Evolutionary conservation across 2,113 vertebrate genomes (phyloP).

Genomic region (Thalassoma bifasciatum): DNA sequence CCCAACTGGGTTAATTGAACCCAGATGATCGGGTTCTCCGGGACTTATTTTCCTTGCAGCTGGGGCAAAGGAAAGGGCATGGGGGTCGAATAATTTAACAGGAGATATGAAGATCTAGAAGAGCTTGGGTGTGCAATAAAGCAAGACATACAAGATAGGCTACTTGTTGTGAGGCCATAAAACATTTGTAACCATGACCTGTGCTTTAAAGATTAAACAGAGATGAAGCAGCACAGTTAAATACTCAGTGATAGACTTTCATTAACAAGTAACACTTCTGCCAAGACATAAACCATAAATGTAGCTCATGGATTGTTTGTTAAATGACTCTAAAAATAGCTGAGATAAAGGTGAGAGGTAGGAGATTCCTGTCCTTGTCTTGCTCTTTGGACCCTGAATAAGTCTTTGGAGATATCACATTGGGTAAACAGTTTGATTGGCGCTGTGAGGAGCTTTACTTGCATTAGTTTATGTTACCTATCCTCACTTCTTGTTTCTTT

Average conservation of each 20-base stretch:
- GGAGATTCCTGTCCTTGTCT: conserved; percentile 9
- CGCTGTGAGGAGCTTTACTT: no score
- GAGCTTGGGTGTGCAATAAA: background rate
- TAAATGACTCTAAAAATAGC: background rate
- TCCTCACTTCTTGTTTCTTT: no score
- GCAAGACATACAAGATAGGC: background rate
- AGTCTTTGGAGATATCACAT: background rate
- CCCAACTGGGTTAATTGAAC: conserved; percentile 65
- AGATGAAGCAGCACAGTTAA: background rate
- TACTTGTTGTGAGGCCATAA: background rate
- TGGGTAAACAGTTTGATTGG: background rate
- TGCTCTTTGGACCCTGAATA: background rate
- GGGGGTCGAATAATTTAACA: conserved; percentile 17
- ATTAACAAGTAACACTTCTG: conserved; percentile 1
- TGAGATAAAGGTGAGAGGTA: conserved; percentile 19
- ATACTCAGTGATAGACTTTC: conserved; percentile 6
- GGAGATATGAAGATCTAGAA: background rate
- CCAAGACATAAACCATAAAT: conserved; percentile 2
- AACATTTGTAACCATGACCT: background rate
- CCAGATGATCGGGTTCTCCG: conserved; percentile 67
- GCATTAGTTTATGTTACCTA: background rate
- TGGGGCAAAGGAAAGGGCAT: conserved; percentile 12
- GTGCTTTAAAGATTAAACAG: background rate
- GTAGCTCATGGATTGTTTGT: conserved; percentile 4
- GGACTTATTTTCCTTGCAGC: conserved; percentile 39